Percentiles rank a stretch among this genome's conserved stretches.
These are phyloP conservation scores for Pilophorus perplexus DNA, from an alignment of 2,888 invertebrate genomes.

Conservation along the genomic window DNA sequence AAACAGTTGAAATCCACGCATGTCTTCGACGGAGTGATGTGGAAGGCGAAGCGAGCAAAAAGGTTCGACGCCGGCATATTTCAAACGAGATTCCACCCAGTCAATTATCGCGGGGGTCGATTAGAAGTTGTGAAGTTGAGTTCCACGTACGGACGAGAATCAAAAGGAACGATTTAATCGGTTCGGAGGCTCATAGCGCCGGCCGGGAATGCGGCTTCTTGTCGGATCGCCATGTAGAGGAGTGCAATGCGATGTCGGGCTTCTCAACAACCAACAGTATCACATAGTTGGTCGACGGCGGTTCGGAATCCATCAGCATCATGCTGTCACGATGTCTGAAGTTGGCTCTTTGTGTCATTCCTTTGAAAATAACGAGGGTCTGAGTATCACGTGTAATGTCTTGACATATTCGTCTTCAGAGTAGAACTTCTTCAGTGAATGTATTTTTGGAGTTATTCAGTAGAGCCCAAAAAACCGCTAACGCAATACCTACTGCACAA, in stretches of 20 bases:
- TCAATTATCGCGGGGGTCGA: slow-evolving; percentile 38
- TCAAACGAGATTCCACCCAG: slow-evolving; percentile 30
- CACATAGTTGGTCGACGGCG: too few relatives aligned
- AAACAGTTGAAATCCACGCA: neutral
- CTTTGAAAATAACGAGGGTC: too few relatives aligned
- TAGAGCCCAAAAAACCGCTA: too few relatives aligned
- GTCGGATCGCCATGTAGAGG: slow-evolving; percentile 1
- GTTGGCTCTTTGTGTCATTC: too few relatives aligned
- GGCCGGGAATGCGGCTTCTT: slow-evolving; percentile 27
- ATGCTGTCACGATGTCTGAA: too few relatives aligned
- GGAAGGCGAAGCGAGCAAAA: slow-evolving; percentile 6
- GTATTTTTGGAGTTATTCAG: too few relatives aligned
- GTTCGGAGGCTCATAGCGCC: slow-evolving; percentile 33
- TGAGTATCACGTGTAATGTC: too few relatives aligned
- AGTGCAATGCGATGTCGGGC: neutral
- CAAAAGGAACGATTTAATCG: slow-evolving; percentile 33
- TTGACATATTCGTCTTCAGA: too few relatives aligned
- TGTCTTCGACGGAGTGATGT: slow-evolving; percentile 4
- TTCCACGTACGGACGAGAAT: slow-evolving; percentile 22
- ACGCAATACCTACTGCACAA: too few relatives aligned
- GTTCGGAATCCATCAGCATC: too few relatives aligned
- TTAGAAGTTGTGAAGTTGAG: slow-evolving; percentile 36
- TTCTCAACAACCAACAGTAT: neutral
- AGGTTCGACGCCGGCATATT: slow-evolving; percentile 14
- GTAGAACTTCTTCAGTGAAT: too few relatives aligned